These are phyloP conservation scores for Melanerpes aurifrons DNA, from an alignment of 2,113 vertebrate genomes.

Conservation along the genomic window DNA sequence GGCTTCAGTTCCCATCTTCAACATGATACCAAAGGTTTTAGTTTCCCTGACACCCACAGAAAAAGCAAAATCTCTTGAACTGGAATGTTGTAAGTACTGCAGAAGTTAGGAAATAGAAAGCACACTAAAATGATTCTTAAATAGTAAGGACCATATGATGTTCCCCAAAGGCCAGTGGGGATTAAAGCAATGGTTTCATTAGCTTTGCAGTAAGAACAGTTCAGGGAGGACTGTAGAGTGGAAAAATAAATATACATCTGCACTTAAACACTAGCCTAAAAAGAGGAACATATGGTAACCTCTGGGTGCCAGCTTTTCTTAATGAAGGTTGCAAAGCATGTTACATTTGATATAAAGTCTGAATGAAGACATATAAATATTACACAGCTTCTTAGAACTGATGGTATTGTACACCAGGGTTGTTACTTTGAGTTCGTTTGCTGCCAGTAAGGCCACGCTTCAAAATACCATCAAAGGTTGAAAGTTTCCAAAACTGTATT, in stretches of 20 bases:
- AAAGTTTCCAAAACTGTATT: conserved; percentile 69
- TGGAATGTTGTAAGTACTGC: conserved; percentile 19
- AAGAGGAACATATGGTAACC: conserved; percentile 72
- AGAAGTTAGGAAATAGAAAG: conserved; percentile 51
- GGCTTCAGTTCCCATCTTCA: not conserved
- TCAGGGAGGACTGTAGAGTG: conserved; percentile 56
- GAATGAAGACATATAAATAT: conserved; percentile 71
- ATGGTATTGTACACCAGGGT: conserved; percentile 47
- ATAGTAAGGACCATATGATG: conserved; percentile 61
- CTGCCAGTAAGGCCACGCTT: conserved; percentile 47
- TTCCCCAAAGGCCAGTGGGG: conserved; percentile 42
- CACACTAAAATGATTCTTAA: conserved; percentile 30
- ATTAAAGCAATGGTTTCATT: conserved; percentile 63
- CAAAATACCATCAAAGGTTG: conserved; percentile 66
- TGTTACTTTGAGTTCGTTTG: conserved; percentile 53
- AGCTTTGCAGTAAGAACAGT: conserved; percentile 58
- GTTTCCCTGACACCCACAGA: not conserved
- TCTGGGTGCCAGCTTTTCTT: conserved; percentile 73
- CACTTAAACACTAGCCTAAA: conserved; percentile 53
- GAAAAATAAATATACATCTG: conserved; percentile 75
- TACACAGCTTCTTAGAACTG: conserved; percentile 65
- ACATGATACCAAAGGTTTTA: conserved; percentile 5
- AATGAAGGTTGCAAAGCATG: conserved; percentile 73
- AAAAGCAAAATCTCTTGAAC: conserved; percentile 27
- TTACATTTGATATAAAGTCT: conserved; percentile 69